These are phyloP conservation scores for Melanotaenia nigrans DNA, from an alignment of 2,797 vertebrate genomes.

Conservation along the genomic window DNA sequence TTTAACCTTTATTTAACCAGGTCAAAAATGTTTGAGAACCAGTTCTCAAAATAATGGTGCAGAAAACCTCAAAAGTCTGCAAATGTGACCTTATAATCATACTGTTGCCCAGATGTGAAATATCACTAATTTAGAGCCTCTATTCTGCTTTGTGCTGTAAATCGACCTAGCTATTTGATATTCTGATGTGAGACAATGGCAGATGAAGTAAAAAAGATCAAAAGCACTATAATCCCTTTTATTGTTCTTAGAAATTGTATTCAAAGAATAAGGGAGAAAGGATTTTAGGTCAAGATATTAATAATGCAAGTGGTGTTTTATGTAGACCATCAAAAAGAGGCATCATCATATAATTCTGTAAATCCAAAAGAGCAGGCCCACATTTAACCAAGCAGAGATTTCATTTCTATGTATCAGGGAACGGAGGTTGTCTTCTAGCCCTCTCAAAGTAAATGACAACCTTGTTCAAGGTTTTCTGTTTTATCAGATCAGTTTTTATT, in stretches of 20 bases:
- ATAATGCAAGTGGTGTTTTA: not conserved
- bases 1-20: no score
- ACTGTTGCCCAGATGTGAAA: no score
- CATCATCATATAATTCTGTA: not conserved
- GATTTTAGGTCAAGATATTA: not conserved
- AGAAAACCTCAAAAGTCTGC: no score
- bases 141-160: no score
- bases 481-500: conserved; percentile 13
- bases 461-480: not conserved
- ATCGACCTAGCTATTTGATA: not conserved
- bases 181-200: not conserved
- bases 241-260: not conserved
- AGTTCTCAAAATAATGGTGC: no score
- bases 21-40: no score
- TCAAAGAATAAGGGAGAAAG: not conserved
- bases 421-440: conserved; percentile 9
- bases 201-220: not conserved
- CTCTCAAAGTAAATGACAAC: conserved; percentile 1
- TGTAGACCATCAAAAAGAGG: not conserved
- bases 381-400: not conserved
- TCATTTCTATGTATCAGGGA: conserved; percentile 22
- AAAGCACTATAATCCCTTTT: conserved; percentile 22
- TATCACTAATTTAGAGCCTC: no score
- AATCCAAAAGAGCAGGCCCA: not conserved
- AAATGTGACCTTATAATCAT: no score